A percentile compares a stretch with the other conserved stretches of the same genome.
Evolutionary conservation across 1,140 invertebrate species (phyloP).

Genomic region (Trichoplusia ni): DNA sequence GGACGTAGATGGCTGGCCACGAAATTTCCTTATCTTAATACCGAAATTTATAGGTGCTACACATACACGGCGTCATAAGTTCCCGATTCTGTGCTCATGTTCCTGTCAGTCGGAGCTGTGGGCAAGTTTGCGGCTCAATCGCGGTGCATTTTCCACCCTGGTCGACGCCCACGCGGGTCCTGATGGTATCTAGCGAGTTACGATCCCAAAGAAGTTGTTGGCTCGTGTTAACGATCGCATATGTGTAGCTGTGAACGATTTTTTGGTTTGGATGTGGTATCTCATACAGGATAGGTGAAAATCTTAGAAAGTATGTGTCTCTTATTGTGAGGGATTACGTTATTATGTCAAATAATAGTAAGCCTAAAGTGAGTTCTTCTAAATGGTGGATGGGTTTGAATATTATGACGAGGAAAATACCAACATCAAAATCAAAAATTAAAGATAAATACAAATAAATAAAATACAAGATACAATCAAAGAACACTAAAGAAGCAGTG

Average conservation of each 20-base stretch:
- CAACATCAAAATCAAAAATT: no score
- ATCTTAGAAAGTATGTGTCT: no score
- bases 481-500: no score
- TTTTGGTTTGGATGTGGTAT: conserved; percentile 19
- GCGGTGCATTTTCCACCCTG: conserved; percentile 25
- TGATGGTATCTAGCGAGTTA: conserved; percentile 43
- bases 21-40: conserved; percentile 32
- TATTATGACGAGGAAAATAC: no score
- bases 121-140: conserved; percentile 24
- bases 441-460: no score
- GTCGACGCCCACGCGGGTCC: conserved; percentile 31
- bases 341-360: no score
- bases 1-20: conserved; percentile 4
- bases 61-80: conserved; percentile 32
- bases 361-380: no score
- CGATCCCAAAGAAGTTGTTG: conserved; percentile 32
- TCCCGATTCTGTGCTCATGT: conserved; percentile 32
- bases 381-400: no score
- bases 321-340: no score
- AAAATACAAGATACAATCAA: no score
- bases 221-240: conserved; percentile 33
- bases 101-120: background rate
- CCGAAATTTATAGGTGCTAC: conserved; percentile 23
- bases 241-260: background rate
- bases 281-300: no score